phyloP scores from a whole-genome alignment of 2,797 vertebrate genomes.

The Clarias fuscus region DNA sequence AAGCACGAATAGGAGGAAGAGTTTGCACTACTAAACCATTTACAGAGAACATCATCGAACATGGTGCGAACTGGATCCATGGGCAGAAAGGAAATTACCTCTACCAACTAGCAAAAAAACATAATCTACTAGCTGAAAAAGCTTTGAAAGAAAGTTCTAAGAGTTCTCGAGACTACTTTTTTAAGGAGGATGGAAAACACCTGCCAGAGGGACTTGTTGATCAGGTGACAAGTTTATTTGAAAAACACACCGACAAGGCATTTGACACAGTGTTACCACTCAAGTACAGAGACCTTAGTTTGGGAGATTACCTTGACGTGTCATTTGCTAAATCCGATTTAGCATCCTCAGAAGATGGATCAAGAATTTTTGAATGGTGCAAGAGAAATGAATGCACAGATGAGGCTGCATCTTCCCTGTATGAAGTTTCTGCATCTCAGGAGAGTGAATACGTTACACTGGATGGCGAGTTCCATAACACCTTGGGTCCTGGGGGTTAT shows the following conservation, averaged over 20 bases:
- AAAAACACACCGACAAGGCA: constrained; percentile 55
- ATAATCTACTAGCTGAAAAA: constrained; percentile 58
- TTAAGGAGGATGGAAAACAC: constrained; percentile 56
- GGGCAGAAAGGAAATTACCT: constrained; percentile 61
- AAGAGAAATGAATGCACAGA: constrained; percentile 65
- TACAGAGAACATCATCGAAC: constrained; percentile 58
- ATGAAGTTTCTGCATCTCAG: constrained; percentile 62
- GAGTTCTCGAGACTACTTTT: constrained; percentile 61
- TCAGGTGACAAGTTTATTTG: constrained; percentile 56
- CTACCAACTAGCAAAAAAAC: constrained; percentile 58
- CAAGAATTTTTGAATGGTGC: constrained; percentile 65
- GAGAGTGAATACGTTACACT: constrained; percentile 56
- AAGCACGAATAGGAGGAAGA: constrained; percentile 59
- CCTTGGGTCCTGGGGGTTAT: constrained; percentile 62
- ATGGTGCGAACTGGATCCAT: constrained; percentile 68
- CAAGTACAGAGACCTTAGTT: constrained; percentile 45
- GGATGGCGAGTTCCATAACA: constrained; percentile 64
- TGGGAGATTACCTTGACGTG: constrained; percentile 63
- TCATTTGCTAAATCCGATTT: constrained; percentile 51
- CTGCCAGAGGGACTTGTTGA: constrained; percentile 52
- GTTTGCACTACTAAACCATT: constrained; percentile 61
- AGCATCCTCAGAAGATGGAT: constrained; percentile 33
- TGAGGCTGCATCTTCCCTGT: constrained; percentile 65
- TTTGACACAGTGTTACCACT: constrained; percentile 45
- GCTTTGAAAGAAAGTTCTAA: constrained; percentile 33